These are phyloP conservation scores for Bufo gargarizans DNA, from an alignment of 2,113 vertebrate species.

Conservation along the genomic window DNA sequence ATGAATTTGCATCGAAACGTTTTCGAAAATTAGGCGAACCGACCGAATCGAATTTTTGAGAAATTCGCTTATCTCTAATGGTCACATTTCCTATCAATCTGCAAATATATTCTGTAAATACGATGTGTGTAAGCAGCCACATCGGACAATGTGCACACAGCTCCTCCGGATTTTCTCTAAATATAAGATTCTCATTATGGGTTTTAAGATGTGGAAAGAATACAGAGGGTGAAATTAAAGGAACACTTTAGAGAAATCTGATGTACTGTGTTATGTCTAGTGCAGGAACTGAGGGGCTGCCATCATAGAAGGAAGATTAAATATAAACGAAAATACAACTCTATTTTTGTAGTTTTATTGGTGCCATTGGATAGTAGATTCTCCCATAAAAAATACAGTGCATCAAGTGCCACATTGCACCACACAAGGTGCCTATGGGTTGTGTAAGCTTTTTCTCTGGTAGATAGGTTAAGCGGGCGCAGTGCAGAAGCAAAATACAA, in stretches of 20 bases:
- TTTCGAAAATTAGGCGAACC: too few relatives aligned
- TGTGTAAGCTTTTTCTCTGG: too few relatives aligned
- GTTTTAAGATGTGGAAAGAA: slow-evolving; percentile 19
- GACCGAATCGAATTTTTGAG: too few relatives aligned
- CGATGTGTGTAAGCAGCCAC: background rate
- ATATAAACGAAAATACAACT: background rate
- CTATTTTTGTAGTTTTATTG: background rate
- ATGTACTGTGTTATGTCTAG: too few relatives aligned
- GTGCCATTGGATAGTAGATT: background rate
- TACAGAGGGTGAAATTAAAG: slow-evolving; percentile 5
- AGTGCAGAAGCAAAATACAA: too few relatives aligned
- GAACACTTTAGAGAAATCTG: background rate
- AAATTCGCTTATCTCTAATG: too few relatives aligned
- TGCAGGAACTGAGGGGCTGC: background rate
- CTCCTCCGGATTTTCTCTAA: background rate
- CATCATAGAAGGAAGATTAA: background rate
- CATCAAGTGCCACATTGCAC: background rate
- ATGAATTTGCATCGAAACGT: too few relatives aligned
- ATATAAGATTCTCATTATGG: slow-evolving; percentile 12
- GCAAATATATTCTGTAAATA: slow-evolving; percentile 15
- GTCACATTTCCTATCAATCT: background rate
- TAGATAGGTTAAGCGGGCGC: too few relatives aligned
- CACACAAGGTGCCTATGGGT: background rate
- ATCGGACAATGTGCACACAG: background rate
- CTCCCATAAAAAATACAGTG: background rate